Conservation (phyloP, 2,888 invertebrate species). For the Lasioglossum oenotherae region DNA sequence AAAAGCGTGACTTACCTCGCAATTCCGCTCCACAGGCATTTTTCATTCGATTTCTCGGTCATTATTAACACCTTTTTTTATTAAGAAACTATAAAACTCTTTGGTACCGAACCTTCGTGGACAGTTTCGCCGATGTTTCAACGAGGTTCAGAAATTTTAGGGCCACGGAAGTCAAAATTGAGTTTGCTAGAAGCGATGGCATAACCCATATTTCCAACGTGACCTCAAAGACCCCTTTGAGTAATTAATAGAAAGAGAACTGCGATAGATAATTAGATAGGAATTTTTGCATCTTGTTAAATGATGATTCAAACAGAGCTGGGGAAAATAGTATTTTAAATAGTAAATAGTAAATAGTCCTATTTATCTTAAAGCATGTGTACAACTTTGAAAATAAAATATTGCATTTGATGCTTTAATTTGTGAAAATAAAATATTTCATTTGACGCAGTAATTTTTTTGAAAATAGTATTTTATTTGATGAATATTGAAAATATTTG, state of each 20-base stretch:
- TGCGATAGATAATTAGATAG: background rate
- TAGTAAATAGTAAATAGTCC: too few species aligned
- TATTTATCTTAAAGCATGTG: too few species aligned
- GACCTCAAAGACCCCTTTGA: background rate
- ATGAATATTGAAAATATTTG: too few species aligned
- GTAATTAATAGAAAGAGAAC: background rate
- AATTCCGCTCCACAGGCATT: background rate
- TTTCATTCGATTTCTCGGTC: background rate
- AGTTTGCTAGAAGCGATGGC: background rate
- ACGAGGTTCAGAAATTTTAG: background rate
- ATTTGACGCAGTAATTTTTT: too few species aligned
- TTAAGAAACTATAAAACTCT: background rate
- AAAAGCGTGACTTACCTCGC: constrained; percentile 32
- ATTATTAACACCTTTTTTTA: background rate
- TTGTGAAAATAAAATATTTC: too few species aligned
- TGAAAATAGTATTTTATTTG: too few species aligned
- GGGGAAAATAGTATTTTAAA: too few species aligned
- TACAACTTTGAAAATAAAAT: too few species aligned
- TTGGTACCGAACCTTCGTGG: too few species aligned
- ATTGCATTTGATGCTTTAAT: too few species aligned
- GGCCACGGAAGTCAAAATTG: background rate
- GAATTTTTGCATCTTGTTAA: background rate
- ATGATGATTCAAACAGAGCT: background rate
- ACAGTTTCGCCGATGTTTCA: too few species aligned
- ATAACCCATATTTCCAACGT: background rate